phyloP scores from a whole-genome alignment of 2,888 invertebrate genomes.

The Eucriotettix oculatus region DNA sequence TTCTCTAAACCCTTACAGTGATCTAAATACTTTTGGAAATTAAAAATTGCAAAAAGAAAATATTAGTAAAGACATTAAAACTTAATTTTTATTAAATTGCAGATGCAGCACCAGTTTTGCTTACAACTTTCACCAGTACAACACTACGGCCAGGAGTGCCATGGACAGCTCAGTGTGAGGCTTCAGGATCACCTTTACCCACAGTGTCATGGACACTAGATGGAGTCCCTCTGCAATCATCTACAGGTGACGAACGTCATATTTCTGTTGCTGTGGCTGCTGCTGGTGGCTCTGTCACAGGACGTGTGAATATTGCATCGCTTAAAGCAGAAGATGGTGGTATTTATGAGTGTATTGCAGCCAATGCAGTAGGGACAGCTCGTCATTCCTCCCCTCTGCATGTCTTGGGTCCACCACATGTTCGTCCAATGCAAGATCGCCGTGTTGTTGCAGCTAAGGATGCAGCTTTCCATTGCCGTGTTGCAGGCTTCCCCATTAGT shows the following conservation, averaged over 20 bases:
- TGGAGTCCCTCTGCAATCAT: conserved; percentile 19
- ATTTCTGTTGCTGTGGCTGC: not conserved
- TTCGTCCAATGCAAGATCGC: conserved; percentile 17
- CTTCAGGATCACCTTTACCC: conserved; percentile 28
- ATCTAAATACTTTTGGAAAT: too few species aligned
- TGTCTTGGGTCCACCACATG: conserved; percentile 23
- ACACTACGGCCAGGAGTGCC: conserved; percentile 25
- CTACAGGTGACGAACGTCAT: conserved; percentile 6
- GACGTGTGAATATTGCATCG: conserved; percentile 19
- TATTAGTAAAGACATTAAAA: too few species aligned
- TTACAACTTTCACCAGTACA: conserved; percentile 23
- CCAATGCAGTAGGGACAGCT: conserved; percentile 11
- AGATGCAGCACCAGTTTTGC: conserved; percentile 20
- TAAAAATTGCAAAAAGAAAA: too few species aligned
- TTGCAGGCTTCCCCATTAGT: conserved; percentile 16
- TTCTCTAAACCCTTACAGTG: too few species aligned
- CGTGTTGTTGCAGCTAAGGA: conserved; percentile 21
- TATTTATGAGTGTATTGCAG: conserved; percentile 12
- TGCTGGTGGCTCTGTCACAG: conserved; percentile 14
- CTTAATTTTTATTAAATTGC: not conserved
- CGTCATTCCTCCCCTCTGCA: conserved; percentile 24
- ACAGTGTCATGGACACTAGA: conserved; percentile 25
- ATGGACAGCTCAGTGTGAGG: conserved; percentile 26
- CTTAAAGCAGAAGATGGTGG: conserved; percentile 22
- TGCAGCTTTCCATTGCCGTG: conserved; percentile 15